phyloP scores from a whole-genome alignment of 2,113 vertebrate genomes.

The Amphiprion percula region DNA sequence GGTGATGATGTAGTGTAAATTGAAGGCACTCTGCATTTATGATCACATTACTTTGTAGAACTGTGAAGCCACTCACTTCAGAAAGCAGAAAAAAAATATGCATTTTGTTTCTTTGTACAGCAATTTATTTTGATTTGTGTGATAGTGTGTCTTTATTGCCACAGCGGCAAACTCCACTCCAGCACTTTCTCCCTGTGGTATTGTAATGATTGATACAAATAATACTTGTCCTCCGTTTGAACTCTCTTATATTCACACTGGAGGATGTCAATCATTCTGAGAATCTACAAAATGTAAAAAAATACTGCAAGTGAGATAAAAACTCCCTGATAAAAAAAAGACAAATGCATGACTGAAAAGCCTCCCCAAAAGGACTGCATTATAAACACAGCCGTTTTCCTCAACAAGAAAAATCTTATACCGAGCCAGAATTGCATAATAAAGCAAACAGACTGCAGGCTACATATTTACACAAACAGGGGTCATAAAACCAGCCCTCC shows the following conservation, averaged over 20 bases:
- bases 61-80: background rate
- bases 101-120: conserved; percentile 1
- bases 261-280: conserved; percentile 62
- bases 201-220: conserved; percentile 57
- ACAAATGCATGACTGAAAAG: conserved; percentile 35
- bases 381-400: conserved; percentile 60
- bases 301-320: conserved; percentile 28
- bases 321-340: conserved; percentile 5
- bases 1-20: background rate
- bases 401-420: conserved; percentile 57
- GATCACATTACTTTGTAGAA: background rate
- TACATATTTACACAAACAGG: conserved; percentile 78
- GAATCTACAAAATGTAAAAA: conserved; percentile 27
- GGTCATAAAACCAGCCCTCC: conserved; percentile 69
- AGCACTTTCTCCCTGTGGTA: conserved; percentile 36
- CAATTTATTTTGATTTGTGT: conserved; percentile 40
- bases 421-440: conserved; percentile 63
- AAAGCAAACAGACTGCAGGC: conserved; percentile 70
- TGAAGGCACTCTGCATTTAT: too few species aligned
- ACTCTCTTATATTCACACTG: conserved; percentile 51
- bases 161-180: conserved; percentile 23
- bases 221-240: conserved; percentile 64
- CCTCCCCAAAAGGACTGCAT: conserved; percentile 55
- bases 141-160: conserved; percentile 6
- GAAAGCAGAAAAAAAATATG: background rate